Conservation (phyloP, 2,797 vertebrate genomes). For the Tapirus indicus region DNA sequence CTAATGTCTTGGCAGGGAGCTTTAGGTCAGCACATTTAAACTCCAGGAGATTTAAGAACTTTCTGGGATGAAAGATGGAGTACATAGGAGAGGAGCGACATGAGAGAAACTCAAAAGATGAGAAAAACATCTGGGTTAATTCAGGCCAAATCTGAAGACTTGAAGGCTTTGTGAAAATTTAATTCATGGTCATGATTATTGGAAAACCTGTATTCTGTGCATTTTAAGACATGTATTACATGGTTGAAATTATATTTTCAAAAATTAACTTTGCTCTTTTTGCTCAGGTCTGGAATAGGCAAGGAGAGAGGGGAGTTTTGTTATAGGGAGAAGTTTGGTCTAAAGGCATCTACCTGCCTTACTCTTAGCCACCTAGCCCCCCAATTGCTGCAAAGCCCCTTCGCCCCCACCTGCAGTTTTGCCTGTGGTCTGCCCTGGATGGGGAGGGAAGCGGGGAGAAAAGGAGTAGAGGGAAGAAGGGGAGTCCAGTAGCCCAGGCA, state of each 20-base stretch:
- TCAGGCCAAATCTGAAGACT: slow-evolving; percentile 30
- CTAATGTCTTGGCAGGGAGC: slow-evolving; percentile 67
- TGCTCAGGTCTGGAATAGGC: not conserved
- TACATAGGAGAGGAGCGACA: not conserved
- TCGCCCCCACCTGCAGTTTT: not conserved
- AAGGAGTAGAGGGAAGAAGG: not conserved
- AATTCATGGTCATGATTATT: not conserved
- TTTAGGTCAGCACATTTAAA: slow-evolving; percentile 48
- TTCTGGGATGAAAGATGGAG: not conserved
- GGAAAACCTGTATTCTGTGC: not conserved
- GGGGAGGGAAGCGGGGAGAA: not conserved
- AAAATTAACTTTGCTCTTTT: not conserved
- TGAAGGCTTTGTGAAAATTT: not conserved
- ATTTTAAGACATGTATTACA: slow-evolving; percentile 22
- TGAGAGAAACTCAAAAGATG: not conserved
- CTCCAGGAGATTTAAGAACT: slow-evolving; percentile 57
- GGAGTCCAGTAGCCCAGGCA: not conserved
- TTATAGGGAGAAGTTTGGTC: not conserved
- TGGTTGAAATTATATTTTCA: not conserved
- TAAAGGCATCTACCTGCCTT: not conserved
- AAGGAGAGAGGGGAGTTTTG: not conserved
- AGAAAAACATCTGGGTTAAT: slow-evolving; percentile 49
- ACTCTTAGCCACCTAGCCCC: not conserved
- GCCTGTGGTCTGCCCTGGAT: not conserved
- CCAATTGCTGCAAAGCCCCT: not conserved